Conservation (phyloP, 1,140 invertebrate genomes). For the Apis laboriosa region DNA sequence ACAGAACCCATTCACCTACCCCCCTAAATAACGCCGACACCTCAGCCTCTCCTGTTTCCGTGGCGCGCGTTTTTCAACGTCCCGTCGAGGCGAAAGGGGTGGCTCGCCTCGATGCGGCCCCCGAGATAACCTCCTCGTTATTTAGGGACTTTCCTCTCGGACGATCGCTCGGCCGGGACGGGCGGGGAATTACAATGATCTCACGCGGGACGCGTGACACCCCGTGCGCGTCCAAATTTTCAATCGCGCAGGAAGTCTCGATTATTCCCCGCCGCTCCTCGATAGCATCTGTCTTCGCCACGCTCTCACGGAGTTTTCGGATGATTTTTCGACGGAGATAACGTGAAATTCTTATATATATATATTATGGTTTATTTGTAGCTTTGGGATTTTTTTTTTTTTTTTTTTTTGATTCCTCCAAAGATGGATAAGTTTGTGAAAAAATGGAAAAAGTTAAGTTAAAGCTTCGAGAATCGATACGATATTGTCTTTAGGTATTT, state of each 20-base stretch:
- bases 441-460: no score
- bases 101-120: conserved; percentile 57
- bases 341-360: no score
- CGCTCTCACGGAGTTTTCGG: no score
- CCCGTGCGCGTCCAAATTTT: conserved; percentile 13
- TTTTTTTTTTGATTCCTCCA: no score
- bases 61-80: conserved; percentile 15
- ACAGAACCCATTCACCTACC: not conserved
- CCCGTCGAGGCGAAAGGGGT: conserved; percentile 59
- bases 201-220: conserved; percentile 36
- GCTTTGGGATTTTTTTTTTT: no score
- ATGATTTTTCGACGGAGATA: not conserved
- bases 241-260: conserved; percentile 15
- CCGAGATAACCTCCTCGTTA: conserved; percentile 63
- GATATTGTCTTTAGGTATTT: no score
- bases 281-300: conserved; percentile 1
- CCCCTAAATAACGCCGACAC: conserved; percentile 16
- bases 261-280: not conserved
- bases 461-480: no score
- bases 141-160: conserved; percentile 70
- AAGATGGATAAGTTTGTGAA: no score
- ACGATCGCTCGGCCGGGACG: conserved; percentile 66
- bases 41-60: not conserved
- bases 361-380: not conserved
- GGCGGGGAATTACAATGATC: conserved; percentile 49